Percentiles rank a stretch among this genome's conserved stretches.
These are phyloP conservation scores for Heliothis virescens DNA, from an alignment of 1,140 invertebrate species.

Conservation along the genomic window DNA sequence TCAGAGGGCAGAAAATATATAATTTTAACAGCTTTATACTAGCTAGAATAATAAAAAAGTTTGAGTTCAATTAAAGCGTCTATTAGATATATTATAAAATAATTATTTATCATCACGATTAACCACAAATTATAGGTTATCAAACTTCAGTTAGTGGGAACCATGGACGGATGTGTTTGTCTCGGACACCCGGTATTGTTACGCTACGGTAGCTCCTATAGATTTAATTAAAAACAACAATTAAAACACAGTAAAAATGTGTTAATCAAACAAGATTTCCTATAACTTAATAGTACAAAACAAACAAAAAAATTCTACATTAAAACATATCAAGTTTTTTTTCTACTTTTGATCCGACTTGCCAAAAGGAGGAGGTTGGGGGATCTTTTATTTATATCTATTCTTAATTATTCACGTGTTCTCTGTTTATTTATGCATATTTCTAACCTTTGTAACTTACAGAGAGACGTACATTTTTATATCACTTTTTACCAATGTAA, in stretches of 20 bases:
- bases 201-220: constrained; percentile 4
- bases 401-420: neutral
- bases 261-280: neutral
- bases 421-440: neutral
- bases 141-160: neutral
- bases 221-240: constrained; percentile 18
- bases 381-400: no score
- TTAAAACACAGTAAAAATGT: neutral
- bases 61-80: no score
- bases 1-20: no score
- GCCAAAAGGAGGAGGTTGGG: no score
- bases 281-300: neutral
- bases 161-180: constrained; percentile 6
- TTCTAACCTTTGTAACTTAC: neutral
- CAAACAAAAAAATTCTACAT: neutral
- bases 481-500: neutral
- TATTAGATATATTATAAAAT: no score
- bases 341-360: no score
- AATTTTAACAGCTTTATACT: no score
- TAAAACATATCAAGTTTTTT: neutral
- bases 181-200: constrained; percentile 15
- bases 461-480: neutral
- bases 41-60: no score
- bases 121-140: constrained; percentile 26
- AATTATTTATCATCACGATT: constrained; percentile 8